Conservation (phyloP, 2,113 vertebrate genomes). For the Conger conger region DNA sequence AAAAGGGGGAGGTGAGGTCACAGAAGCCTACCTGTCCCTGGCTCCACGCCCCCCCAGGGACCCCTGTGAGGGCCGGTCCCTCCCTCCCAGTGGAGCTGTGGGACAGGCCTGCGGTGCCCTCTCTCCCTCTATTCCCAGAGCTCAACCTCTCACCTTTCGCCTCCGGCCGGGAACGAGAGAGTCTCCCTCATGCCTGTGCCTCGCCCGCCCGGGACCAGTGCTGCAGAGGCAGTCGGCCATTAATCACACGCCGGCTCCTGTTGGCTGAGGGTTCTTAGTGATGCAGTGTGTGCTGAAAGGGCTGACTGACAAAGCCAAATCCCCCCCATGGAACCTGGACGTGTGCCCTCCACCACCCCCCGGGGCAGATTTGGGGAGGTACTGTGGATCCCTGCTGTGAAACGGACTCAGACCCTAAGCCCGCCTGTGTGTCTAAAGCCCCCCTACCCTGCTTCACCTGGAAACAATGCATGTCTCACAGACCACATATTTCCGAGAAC, state of each 20-base stretch:
- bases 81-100: not conserved
- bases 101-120: not conserved
- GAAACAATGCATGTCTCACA: constrained; percentile 62
- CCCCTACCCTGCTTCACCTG: constrained; percentile 42
- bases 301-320: constrained; percentile 49
- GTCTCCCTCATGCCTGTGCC: constrained; percentile 41
- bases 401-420: not conserved
- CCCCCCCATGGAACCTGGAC: constrained; percentile 41
- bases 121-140: constrained; percentile 22
- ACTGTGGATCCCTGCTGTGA: constrained; percentile 28
- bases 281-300: constrained; percentile 44
- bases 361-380: constrained; percentile 40
- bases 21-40: not conserved
- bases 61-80: not conserved
- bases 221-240: constrained; percentile 50
- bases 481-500: constrained; percentile 58
- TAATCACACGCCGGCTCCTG: constrained; percentile 57
- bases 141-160: constrained; percentile 56
- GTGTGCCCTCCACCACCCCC: not conserved
- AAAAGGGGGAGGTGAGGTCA: constrained; percentile 18
- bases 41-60: not conserved
- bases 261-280: constrained; percentile 58
- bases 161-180: constrained; percentile 32
- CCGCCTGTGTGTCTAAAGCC: not conserved
- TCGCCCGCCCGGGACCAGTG: not conserved